Evolutionary conservation across 2,888 invertebrate genomes (phyloP), one percentile per base, ranked within the genome.

Genomic region (Blastobasis adustella): DNA sequence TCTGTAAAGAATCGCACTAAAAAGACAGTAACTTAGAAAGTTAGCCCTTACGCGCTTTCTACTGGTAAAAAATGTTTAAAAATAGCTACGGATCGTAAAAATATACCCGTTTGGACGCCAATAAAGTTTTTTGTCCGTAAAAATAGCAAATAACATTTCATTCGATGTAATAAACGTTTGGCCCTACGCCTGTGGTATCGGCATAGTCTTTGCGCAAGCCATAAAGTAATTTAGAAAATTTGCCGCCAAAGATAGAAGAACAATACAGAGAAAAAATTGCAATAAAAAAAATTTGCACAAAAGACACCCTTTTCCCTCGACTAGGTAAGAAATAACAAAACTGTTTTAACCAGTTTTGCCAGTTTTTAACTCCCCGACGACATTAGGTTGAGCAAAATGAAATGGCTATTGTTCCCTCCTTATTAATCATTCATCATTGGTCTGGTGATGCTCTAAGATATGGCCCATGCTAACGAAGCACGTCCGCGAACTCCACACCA

Each of bases 81-180:
- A 62, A 54, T 67, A 62, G 72, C 71, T 63, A 73, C 69, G 73
- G 77, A 64, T 73, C 67, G 67, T 66, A 65, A 73, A 73, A 69
- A 58, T 53, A 54, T 42, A 41, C 39, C 54, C 23, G 23, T 23
- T 23, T 23, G 23, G 23, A 23, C 23, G 23, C 23, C 23, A 54
- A 68, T 57, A 67, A 55, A 53, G 54, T 45, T 49, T 50, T 47
- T 54, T 61, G 49, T 52, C 53, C 56, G 52, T 36, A 51, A 59
- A 59, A 60, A 63, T 50, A 37, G 51, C 55, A 57, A 54, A 57
- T 51, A 45, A 43, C 46, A 47, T 58, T 54, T 56, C 23, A 58
- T 57, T 52, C 40, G 45, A 23, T 40, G 55, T 50, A 54, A 54
- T 57, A 57, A 57, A 50, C 43, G 53, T 48, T 50, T 55, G 55